phyloP scores from a whole-genome alignment of 2,888 invertebrate genomes.

The Physocephala rufipes region DNA sequence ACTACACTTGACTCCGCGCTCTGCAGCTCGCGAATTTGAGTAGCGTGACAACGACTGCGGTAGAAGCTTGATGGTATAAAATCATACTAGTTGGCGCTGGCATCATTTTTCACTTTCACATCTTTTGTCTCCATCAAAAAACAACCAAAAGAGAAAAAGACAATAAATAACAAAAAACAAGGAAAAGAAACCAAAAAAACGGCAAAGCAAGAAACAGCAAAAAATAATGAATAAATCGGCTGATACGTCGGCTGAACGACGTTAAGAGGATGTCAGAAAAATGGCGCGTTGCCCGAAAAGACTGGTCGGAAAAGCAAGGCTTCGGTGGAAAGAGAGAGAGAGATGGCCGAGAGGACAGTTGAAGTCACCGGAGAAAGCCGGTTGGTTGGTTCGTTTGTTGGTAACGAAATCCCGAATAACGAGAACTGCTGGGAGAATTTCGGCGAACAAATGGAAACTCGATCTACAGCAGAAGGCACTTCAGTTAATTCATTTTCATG shows the following conservation, averaged over 20 bases:
- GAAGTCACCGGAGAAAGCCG: too few relatives aligned
- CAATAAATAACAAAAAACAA: conserved; percentile 5
- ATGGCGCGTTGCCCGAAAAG: not conserved
- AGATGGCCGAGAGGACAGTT: not conserved
- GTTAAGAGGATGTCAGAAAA: conserved; percentile 11
- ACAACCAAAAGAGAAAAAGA: not conserved
- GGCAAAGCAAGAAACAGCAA: not conserved
- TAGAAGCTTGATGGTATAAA: conserved; percentile 33
- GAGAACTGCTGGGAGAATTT: conserved; percentile 16
- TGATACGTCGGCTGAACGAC: not conserved
- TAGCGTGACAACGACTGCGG: too few relatives aligned
- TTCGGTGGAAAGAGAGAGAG: not conserved
- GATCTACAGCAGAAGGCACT: conserved; percentile 28
- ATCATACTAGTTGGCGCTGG: conserved; percentile 30
- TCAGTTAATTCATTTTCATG: conserved; percentile 35
- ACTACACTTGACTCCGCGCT: conserved; percentile 25
- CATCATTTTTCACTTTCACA: conserved; percentile 40
- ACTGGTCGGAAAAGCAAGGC: not conserved
- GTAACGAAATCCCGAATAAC: not conserved
- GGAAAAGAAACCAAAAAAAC: not conserved
- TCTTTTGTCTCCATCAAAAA: conserved; percentile 11
- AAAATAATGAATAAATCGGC: conserved; percentile 29
- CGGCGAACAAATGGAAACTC: conserved; percentile 24
- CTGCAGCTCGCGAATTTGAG: conserved; percentile 7
- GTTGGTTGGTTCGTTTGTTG: too few relatives aligned